A percentile compares a stretch with the other conserved stretches of the same genome.
Evolutionary conservation across 2,113 vertebrate genomes (phyloP).

Genomic region (Anoplopoma fimbria): DNA sequence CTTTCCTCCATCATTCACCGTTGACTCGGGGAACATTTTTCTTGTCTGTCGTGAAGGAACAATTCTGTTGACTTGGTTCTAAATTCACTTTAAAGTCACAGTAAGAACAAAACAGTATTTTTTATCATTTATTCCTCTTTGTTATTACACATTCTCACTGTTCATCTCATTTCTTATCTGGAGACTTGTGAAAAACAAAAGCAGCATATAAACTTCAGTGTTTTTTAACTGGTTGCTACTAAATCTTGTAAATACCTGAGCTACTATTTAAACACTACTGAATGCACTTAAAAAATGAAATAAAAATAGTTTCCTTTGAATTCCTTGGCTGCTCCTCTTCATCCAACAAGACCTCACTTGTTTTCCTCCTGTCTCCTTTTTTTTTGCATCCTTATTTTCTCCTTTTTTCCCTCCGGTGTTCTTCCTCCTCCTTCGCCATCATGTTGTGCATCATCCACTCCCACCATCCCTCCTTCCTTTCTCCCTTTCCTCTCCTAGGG

Average conservation of each 20-base stretch:
- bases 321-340: constrained; percentile 14
- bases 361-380: background rate
- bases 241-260: background rate
- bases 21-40: constrained; percentile 11
- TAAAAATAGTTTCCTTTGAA: background rate
- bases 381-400: background rate
- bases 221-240: background rate
- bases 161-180: background rate
- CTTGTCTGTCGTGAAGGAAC: background rate
- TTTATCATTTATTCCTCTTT: background rate
- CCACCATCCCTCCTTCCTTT: constrained; percentile 85
- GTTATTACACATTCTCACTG: background rate
- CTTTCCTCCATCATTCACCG: background rate
- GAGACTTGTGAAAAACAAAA: background rate
- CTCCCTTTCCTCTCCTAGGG: constrained; percentile 85
- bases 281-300: background rate
- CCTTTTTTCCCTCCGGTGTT: constrained; percentile 15
- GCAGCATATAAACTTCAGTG: fast-evolving
- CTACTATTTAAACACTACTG: background rate
- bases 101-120: constrained; percentile 3
- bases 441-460: constrained; percentile 59
- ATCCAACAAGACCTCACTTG: constrained; percentile 2
- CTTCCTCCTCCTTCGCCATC: constrained; percentile 57
- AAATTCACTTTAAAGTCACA: background rate
- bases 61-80: background rate